Base-by-base conservation (phyloP, 2,888 invertebrate species). In the Ichneumon xanthorius region DNA sequence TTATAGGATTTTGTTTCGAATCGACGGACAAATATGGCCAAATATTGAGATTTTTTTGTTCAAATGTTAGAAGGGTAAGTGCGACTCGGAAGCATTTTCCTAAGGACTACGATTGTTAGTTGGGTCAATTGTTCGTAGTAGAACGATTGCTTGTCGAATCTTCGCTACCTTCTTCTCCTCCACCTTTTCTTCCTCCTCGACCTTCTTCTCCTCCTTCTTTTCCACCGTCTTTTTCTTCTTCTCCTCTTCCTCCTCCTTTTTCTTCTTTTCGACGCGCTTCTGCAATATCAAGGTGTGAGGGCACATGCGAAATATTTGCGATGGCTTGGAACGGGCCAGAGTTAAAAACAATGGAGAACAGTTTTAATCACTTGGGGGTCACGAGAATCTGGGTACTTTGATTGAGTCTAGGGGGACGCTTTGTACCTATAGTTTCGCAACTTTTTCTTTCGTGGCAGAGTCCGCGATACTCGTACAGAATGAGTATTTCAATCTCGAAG, bases 391-490 rank as follows among this genome's bases (percentile, higher is more conserved):
- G n/a, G 48, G 22, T 33, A 6, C 7, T 55, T 67, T 73, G 4
- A 33, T 50, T 14, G 63, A 63, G 3, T 45, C 11, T 33, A 11
- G 4, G 40, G 30, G 11, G 1, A 33, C 11, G 22, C 30, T 63
- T 68, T 37, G 4, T 50, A 76, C 71, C 19, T 55, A 65, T 33
- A n/a, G 19, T 65, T 50, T 50, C 30, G 55, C 53, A 16, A 94
- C 95, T 94, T 96, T 96, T 92, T 95, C 3, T 95, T 87, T 95
- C 95, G 0, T 95, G 11, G 14, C 48, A 70, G 14, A 65, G 72
- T 30, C 48, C 9, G n/a, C 16, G 67, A 68, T 53, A 65, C 40
- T 30, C 48, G n/a, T 53, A 37, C 22, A 53, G 61, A 4, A 55
- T 22, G 22, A 78, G 19, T 55, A 53, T 14, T 37, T 72, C 55